Evolutionary conservation across 1,140 invertebrate species (phyloP), one percentile per base, ranked within the genome.

Genomic region (Ceratina japonica): DNA sequence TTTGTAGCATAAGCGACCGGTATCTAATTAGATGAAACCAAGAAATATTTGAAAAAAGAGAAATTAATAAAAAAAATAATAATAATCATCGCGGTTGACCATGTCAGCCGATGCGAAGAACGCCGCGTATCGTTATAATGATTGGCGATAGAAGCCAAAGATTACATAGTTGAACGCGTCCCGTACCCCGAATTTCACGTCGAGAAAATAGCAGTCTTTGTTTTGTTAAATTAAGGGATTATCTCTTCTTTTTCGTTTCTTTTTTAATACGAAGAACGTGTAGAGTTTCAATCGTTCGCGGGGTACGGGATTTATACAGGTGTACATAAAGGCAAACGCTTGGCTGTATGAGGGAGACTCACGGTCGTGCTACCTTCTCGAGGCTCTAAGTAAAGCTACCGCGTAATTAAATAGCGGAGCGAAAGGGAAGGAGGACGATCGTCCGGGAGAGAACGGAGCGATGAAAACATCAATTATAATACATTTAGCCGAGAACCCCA

Each of bases 1-100:
- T 80, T 90, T 92, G 85, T 92, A 92, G 83, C 84, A 78, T 75
- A 82, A 82, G 24, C 24, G 54, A 27, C 27, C 7, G 7, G 16
- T 15, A 27, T 44, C 10, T 44, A 3, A 2, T 1, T 18, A 12
- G 13, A 37, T 16, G 62, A 20, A 44, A 20, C 7, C 24, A 18
- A 22, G 4, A 64, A 59, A 22, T 54, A 61, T 13, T 15, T 7
- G 27, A 73, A 63, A 44, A n/a, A 22, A 16, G 56, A 20, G n/a
- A 56, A 44, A 44, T 13, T 16, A 22, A 5, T n/a, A 20, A 44
- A 3, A 22, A 24, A 22, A 24, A 4, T 12, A 10, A 12, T 20
- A 20, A 54, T 16, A 13, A 13, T 15, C 5, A 16, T 59, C 22
- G 20, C 64, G 72, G 10, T 54, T 24, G 22, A 69, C 49, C 8